Base-by-base conservation (phyloP, 2,888 invertebrate genomes). In the Ophioninae sp. region DNA sequence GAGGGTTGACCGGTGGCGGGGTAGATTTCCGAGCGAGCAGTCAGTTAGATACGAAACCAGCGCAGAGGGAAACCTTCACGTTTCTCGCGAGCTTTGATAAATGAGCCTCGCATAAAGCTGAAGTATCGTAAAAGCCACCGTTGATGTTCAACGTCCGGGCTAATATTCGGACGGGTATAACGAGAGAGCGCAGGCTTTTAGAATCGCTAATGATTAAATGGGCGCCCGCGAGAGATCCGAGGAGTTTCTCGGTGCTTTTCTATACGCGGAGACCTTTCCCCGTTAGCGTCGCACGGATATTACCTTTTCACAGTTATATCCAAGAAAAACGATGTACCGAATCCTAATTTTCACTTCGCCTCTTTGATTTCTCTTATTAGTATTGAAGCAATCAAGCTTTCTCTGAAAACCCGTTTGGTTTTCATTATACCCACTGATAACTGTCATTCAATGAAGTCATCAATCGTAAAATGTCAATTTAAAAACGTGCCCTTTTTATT, bases 121-220 rank as follows among this genome's bases (percentile, higher is more conserved):
- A 91, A 92, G 91, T 92, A 91, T 90, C 90, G 89, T 90, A 91
- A 91, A 92, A 91, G 91, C 91, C 85, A 73, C 68, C 50, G 79
- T 20, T 79, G 87, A 86, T 85, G 86, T 87, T 72, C 50, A 64
- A 68, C 56, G 87, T 87, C 87, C 87, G 83, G 86, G 87, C 88
- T 91, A 91, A 92, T 92, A 92, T 92, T 90, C 90, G 84, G 85
- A 87, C 88, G 86, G 85, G 80, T 86, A 30, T 30, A 84, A 78
- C 65, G 59, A 65, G 79, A 57, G 50, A 82, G 30, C 56, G 74
- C 64, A 61, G 74, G 91, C 91, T 92, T 92, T 92, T 89, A 89
- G 91, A 91, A 91, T 90, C 90, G 87, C 91, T 92, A 92, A 92
- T 92, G 90, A 92, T 92, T 92, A 79, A 91, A 92, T 92, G 90